Evolutionary conservation across 2,888 invertebrate genomes (phyloP), one percentile per base, ranked within the genome.

Genomic region (Anthophora plumipes): DNA sequence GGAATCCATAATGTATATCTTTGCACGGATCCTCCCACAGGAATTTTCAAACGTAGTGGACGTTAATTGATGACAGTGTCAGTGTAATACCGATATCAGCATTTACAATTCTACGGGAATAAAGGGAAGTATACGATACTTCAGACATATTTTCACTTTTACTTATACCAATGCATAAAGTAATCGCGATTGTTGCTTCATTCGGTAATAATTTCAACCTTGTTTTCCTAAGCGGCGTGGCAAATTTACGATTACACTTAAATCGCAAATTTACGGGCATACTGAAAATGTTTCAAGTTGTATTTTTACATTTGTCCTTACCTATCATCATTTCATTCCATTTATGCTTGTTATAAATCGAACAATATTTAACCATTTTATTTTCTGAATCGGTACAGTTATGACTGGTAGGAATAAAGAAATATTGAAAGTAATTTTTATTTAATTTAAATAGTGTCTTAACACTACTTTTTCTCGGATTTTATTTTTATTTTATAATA

Each of bases 1-100:
- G 66, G 70, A 75, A 83, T 77, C 61, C 70, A 72, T 66, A 60
- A 69, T 52, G 31, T 69, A 70, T 48, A 71, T 52, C 66, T 73
- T 77, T 31, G 64, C 73, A 39, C 59, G 68, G 69, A 41, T 66
- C 69, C 60, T 69, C 43, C 52, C 64, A 61, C 68, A 31, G 22
- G 63, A 48, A 67, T 74, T 67, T 57, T n/a, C 22, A 41, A 48
- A 22, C 59, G 48, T 63, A 57, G 57, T 46, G n/a, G 14, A 69
- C 25, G 52, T 17, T 61, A 22, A 75, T 75, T 37, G 57, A 69
- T 41, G 69, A 69, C 68, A 50, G 22, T 61, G 63, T 48, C 70
- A 37, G 48, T 48, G 37, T 63, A 57, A 52, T 48, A n/a, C 31
- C 25, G 50, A 41, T 41, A 14, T 8, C 17, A 8, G 20, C 31